Evolutionary conservation across 23 tunicate genomes (phyloP).

Genomic region (Diplosoma virens): DNA sequence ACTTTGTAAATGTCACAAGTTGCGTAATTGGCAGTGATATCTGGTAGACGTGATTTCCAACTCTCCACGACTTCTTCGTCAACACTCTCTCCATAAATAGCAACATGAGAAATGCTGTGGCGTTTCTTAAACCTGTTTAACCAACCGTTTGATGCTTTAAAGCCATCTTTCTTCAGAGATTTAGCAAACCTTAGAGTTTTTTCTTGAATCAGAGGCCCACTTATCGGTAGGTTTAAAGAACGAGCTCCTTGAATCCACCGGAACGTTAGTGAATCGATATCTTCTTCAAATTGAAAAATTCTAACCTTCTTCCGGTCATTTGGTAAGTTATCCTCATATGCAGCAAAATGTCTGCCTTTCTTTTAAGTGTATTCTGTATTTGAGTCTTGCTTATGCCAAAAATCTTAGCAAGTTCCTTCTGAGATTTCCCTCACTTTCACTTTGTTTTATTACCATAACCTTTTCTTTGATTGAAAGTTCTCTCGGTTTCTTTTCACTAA

Average conservation of each 20-base stretch:
- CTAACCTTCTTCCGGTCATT: constrained; percentile 20
- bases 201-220: constrained; percentile 24
- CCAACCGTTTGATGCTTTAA: constrained; percentile 20
- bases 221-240: constrained; percentile 27
- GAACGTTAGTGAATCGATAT: constrained; percentile 31
- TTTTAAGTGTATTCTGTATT: too few species aligned
- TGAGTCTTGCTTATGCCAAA: too few species aligned
- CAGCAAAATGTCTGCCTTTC: too few species aligned
- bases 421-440: too few species aligned
- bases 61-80: constrained; percentile 26
- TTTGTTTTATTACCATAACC: too few species aligned
- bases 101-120: constrained; percentile 10
- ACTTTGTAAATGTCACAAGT: too few species aligned
- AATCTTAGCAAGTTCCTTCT: too few species aligned
- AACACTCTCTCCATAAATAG: not conserved
- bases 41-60: constrained; percentile 18
- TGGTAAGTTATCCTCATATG: too few species aligned
- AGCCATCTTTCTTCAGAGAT: too few species aligned
- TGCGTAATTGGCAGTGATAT: constrained; percentile 5
- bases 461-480: too few species aligned
- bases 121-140: constrained; percentile 16
- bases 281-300: constrained; percentile 19
- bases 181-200: constrained; percentile 5
- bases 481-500: too few species aligned
- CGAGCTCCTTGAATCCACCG: constrained; percentile 9